Evolutionary conservation across 2,888 invertebrate genomes (phyloP), one percentile per base, ranked within the genome.

Genomic region (Colostygia pectinataria): DNA sequence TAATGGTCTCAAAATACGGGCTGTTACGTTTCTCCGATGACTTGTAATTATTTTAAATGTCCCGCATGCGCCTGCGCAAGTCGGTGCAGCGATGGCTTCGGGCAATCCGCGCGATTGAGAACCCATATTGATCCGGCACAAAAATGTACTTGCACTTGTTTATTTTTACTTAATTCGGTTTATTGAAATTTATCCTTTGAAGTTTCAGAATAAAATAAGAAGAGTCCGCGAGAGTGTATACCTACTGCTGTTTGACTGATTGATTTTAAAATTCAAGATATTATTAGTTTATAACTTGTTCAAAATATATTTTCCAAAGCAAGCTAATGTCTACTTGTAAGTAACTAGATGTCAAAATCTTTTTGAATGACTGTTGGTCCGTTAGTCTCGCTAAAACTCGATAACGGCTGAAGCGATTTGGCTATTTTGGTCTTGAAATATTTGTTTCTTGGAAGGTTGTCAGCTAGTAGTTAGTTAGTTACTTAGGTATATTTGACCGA

Each of bases 11-110:
- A 89, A 89, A 89, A 88, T 79, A 88, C 89, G 80, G 84, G 86
- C 86, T 89, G 85, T 86, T 87, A 83, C 80, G 78, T 81, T 83
- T 83, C 81, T 81, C 75, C 73, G 80, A 84, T 84, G 88, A 89
- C 90, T 91, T 90, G 89, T 91, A 91, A 91, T 91, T 91, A 91
- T 91, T 90, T 90, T 90, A 90, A 91, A 90, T 90, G 89, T 90
- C 87, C 89, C 89, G 90, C 87, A 70, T 68, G 75, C 71, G 78
- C 71, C 64, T 37, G 71, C 63, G 60, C 65, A 55, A 43, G 49
- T 54, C 59, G 61, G 66, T 68, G 68, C 65, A 63, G 66, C 59
- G 68, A 65, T 55, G 61, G 80, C 86, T 80, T 62, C 69, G 57
- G 87, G 86, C 85, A 65, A 80, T 74, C 76, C 72, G 72, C 77